A percentile compares a stretch with the other conserved stretches of the same genome.
Conservation (phyloP, 2,797 vertebrate species). For the Epinephelus coioides region DNA sequence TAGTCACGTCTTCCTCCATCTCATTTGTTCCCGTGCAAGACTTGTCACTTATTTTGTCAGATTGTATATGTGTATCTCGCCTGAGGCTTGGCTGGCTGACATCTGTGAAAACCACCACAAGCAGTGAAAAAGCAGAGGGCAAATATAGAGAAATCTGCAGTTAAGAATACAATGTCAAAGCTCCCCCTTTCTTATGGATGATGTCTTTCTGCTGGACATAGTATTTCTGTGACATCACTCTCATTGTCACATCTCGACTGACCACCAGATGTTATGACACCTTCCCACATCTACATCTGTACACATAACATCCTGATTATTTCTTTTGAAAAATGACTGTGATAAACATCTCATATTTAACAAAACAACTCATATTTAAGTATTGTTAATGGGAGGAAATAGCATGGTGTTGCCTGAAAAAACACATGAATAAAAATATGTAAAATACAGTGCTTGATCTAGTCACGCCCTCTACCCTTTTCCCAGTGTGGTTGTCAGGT, state of each 20-base stretch:
- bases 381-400: not conserved
- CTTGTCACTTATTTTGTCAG: constrained; percentile 44
- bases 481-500: not conserved
- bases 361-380: not conserved
- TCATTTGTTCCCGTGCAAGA: constrained; percentile 35
- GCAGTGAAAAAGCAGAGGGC: constrained; percentile 48
- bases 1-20: constrained; percentile 3
- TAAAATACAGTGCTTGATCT: constrained; percentile 10
- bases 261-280: constrained; percentile 40
- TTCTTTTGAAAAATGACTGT: constrained; percentile 1
- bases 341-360: constrained; percentile 3
- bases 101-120: constrained; percentile 58
- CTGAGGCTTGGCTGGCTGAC: constrained; percentile 50
- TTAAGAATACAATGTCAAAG: constrained; percentile 21
- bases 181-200: constrained; percentile 28
- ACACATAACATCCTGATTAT: constrained; percentile 12
- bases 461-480: not conserved
- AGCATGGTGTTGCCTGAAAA: constrained; percentile 16
- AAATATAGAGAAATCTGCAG: constrained; percentile 45
- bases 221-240: constrained; percentile 38
- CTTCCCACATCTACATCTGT: constrained; percentile 43
- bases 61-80: constrained; percentile 37
- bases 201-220: constrained; percentile 35
- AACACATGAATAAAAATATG: not conserved
- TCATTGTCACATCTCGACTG: constrained; percentile 49